A percentile compares a stretch with the other conserved stretches of the same genome.
Conservation (phyloP, 2,888 invertebrate genomes). For the Anaspis maculata region DNA sequence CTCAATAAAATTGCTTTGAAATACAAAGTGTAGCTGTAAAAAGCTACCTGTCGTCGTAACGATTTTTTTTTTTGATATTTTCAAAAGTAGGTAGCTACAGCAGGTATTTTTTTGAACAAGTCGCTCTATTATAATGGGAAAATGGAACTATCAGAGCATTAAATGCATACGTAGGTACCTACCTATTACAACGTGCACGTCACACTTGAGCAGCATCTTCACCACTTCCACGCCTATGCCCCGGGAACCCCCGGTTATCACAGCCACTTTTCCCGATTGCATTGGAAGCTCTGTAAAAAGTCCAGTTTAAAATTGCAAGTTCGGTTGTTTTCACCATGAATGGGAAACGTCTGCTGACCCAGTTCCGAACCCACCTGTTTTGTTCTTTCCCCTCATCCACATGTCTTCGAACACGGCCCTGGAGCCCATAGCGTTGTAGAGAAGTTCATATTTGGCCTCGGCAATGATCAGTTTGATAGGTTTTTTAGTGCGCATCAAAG, state of each 20-base stretch:
- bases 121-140: background rate
- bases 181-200: slow-evolving; percentile 70
- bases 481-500: slow-evolving; percentile 46
- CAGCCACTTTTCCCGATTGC: slow-evolving; percentile 60
- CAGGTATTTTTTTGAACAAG: background rate
- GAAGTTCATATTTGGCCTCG: slow-evolving; percentile 47
- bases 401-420: slow-evolving; percentile 54
- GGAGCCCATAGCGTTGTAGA: slow-evolving; percentile 53
- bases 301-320: background rate
- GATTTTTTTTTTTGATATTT: background rate
- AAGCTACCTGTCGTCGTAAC: background rate
- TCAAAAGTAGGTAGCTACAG: background rate
- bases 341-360: too few species aligned
- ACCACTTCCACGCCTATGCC: slow-evolving; percentile 77
- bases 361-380: slow-evolving; percentile 46
- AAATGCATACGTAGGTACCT: slow-evolving; percentile 12
- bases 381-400: slow-evolving; percentile 49
- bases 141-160: background rate
- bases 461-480: slow-evolving; percentile 46
- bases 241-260: slow-evolving; percentile 80
- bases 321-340: slow-evolving; percentile 11
- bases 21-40: background rate
- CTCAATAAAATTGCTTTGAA: slow-evolving; percentile 2
- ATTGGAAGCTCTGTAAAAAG: slow-evolving; percentile 18
- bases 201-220: slow-evolving; percentile 64